Base-by-base conservation (phyloP, 2,888 invertebrate species). In the Aleiodes alternator region DNA sequence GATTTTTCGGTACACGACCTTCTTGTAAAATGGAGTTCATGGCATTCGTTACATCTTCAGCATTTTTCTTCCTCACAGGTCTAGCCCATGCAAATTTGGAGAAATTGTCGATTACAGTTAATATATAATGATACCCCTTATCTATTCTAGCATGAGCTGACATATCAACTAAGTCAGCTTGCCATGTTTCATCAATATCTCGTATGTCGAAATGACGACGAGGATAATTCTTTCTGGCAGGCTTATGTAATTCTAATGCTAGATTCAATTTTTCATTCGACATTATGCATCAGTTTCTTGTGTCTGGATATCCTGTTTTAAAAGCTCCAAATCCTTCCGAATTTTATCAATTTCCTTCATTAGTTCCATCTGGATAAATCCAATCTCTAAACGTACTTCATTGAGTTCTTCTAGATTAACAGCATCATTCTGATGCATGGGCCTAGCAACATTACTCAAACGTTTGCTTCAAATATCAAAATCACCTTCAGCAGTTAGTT, bases 131-230 rank as follows among this genome's bases (percentile, higher is more conserved):
- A 74, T 57, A 31, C 0, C 76, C 48, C 76, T 79, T 14, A 85
- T 57, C 31, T 31, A 31, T 3, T 4, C 16, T 4, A 8, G 57
- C 72, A 83, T 84, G 86, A 16, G 77, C 64, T 16, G 72, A 73
- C 85, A 88, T 84, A 76, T 86, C 85, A 4, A 86, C 88, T 31
- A 90, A 81, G 84, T 90, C 89, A 5, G 87, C 43, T 38, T 61
- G 61, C 61, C 61, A 61, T 38, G 38, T 38, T 14, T 61, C 43
- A 14, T 89, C 85, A 6, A 89, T 80, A 59, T 84, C 88, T 78
- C 86, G 86, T 55, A 87, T 81, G 16, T 87, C n/a, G 1, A 61
- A 8, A 31, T n/a, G 12, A 2, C 61, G 57, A 3, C 57, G 11
- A 29, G 11, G 29, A 82, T 87, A 88, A 82, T 90, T 89, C 78